Evolutionary conservation across 2,888 invertebrate species (phyloP), one percentile per base, ranked within the genome.

Genomic region (Cantharis rustica): DNA sequence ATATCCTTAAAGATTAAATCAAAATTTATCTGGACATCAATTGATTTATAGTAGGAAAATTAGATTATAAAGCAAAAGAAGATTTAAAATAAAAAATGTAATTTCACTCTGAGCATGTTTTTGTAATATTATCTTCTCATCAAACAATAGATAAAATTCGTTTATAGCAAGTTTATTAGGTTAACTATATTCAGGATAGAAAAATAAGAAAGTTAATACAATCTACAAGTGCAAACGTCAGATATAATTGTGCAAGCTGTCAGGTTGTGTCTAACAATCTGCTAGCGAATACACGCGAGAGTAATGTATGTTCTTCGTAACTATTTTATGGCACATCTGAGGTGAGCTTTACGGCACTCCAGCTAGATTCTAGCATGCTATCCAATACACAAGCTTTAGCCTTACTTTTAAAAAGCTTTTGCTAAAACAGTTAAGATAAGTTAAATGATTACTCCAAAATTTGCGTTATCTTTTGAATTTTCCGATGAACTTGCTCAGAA

Each of bases 311-410:
- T 75, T 75, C 75, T 75, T 70, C 75, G 69, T 78, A 78, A 78
- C 74, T 79, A 79, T 78, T 79, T 79, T 79, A 79, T 77, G 72
- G 79, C 79, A 79, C 79, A 78, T 79, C 76, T 63, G 79, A 75
- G 78, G 74, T 74, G 68, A 79, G 78, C 78, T 79, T 79, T 79
- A 79, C 76, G 75, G 79, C 75, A 76, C 77, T 72, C 69, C 72
- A 72, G 73, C 75, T 70, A 75, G 27, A 64, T 71, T 75, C 73
- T 64, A 68, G 73, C 71, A 73, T 71, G 73, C 71, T 78, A 75
- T 78, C 75, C 78, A 75, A 78, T 78, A 78, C 73, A 75, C 73
- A 75, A 77, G 68, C 66, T 72, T 71, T 68, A 68, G 75, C 72
- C 69, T 77, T 75, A 73, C 75, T 78, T 73, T 75, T 68, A 66